A percentile compares a stretch with the other conserved stretches of the same genome.
These are phyloP conservation scores for Zaprionus davidi DNA, from an alignment of 1,140 invertebrate genomes.

Conservation along the genomic window DNA sequence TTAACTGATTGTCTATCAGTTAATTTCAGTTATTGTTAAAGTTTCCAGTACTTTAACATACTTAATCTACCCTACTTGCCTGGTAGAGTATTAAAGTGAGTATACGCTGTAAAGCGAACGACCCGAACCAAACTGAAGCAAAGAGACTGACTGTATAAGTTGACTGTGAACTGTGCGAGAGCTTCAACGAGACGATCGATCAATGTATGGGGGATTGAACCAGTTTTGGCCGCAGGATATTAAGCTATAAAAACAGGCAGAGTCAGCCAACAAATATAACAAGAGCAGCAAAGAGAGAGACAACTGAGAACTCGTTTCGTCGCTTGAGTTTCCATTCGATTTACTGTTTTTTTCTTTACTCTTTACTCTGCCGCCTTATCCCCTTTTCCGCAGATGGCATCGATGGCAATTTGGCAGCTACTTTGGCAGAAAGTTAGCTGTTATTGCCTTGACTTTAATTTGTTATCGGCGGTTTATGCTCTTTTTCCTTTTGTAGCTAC, in stretches of 20 bases:
- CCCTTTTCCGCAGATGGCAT: neutral
- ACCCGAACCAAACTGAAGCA: constrained; percentile 51
- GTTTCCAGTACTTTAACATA: neutral
- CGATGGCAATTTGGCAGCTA: constrained; percentile 19
- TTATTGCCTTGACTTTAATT: constrained; percentile 60
- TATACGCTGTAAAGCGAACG: constrained; percentile 40
- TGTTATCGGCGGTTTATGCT: constrained; percentile 65
- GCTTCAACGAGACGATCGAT: constrained; percentile 57
- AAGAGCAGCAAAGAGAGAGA: constrained; percentile 17
- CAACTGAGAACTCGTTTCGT: constrained; percentile 31
- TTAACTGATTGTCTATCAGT: neutral
- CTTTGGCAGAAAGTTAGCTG: constrained; percentile 22
- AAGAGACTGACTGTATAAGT: constrained; percentile 26
- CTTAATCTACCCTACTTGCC: neutral
- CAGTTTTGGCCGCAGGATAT: constrained; percentile 76
- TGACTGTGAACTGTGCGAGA: constrained; percentile 36
- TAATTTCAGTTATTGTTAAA: neutral
- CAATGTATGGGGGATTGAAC: constrained; percentile 57
- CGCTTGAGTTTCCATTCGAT: constrained; percentile 30
- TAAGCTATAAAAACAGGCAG: constrained; percentile 69
- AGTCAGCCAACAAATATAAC: constrained; percentile 29
- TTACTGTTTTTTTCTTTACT: constrained; percentile 1
- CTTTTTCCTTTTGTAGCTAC: constrained; percentile 54
- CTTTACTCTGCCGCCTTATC: neutral
- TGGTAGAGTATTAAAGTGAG: neutral